Conservation (phyloP, 2,888 invertebrate genomes). For the Magallana nippona region DNA sequence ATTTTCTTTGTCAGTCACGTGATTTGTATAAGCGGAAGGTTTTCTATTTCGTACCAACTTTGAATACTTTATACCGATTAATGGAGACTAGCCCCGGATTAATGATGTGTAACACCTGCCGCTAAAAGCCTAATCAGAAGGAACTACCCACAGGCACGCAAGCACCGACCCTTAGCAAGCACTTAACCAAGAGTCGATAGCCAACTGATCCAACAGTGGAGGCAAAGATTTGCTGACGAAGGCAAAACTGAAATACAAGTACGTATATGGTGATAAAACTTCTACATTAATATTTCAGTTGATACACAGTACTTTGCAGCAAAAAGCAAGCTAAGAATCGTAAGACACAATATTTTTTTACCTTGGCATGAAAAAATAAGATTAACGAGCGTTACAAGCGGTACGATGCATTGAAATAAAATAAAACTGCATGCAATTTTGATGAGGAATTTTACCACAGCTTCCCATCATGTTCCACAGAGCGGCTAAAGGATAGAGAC, state of each 20-base stretch:
- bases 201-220: background rate
- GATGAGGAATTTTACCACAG: slow-evolving; percentile 66
- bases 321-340: too few species aligned
- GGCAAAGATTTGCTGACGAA: background rate
- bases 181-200: background rate
- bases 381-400: background rate
- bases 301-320: too few species aligned
- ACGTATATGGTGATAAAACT: too few species aligned
- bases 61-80: background rate
- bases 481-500: slow-evolving; percentile 62
- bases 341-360: too few species aligned
- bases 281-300: too few species aligned
- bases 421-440: background rate
- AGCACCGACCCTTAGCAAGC: background rate
- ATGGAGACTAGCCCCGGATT: background rate
- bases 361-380: background rate
- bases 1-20: too few species aligned
- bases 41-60: too few species aligned
- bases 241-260: background rate
- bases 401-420: background rate
- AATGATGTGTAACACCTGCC: background rate
- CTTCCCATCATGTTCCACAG: slow-evolving; percentile 73
- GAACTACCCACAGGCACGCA: background rate
- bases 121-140: background rate
- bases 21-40: too few species aligned